A percentile compares a stretch with the other conserved stretches of the same genome.
Evolutionary conservation across 2,113 vertebrate genomes (phyloP).

Genomic region (Macrotus californicus): DNA sequence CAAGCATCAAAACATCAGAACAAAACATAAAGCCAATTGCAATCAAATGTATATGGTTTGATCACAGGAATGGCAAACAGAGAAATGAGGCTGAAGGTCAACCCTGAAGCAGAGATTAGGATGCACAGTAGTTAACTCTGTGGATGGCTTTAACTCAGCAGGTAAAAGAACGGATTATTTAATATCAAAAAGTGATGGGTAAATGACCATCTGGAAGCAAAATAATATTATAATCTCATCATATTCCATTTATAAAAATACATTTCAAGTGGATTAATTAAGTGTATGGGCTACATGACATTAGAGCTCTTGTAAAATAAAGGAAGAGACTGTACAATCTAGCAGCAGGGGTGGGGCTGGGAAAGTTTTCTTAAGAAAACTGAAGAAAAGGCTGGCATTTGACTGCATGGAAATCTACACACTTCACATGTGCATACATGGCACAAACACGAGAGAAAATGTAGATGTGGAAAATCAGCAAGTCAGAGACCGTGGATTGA

Average conservation of each 20-base stretch:
- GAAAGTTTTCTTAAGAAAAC: background rate
- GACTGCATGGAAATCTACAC: background rate
- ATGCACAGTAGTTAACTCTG: background rate
- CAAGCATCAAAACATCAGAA: background rate
- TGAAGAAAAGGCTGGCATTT: background rate
- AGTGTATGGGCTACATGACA: background rate
- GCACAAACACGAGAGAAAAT: background rate
- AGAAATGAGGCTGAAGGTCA: background rate
- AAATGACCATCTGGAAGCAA: background rate
- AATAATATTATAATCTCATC: background rate
- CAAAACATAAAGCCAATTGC: background rate
- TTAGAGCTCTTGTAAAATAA: background rate
- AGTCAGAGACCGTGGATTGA: background rate
- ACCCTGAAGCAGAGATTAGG: background rate
- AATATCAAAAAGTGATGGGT: background rate
- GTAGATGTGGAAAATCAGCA: background rate
- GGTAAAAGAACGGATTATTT: background rate
- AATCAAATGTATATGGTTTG: background rate
- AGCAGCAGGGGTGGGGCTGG: background rate
- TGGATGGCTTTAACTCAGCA: background rate
- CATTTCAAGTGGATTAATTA: background rate
- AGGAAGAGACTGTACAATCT: background rate
- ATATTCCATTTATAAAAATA: background rate
- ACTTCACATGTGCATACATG: background rate
- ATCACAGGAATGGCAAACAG: background rate